These are phyloP conservation scores for Galerucella nymphaeae DNA, from an alignment of 2,888 invertebrate genomes.

Conservation along the genomic window DNA sequence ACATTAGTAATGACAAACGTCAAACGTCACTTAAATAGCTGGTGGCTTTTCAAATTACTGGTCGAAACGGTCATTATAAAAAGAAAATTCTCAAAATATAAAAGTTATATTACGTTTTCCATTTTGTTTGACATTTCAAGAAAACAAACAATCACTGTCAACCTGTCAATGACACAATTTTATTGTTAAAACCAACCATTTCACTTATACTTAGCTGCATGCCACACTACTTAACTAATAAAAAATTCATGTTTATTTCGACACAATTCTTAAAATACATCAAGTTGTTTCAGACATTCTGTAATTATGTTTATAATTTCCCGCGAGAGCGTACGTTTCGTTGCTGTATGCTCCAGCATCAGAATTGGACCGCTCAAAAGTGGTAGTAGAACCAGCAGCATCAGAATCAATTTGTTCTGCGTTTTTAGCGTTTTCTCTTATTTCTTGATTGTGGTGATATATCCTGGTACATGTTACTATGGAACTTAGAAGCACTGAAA, in stretches of 20 bases:
- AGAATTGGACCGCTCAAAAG: constrained; percentile 36
- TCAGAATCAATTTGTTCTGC: constrained; percentile 41
- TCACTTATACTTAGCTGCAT: no score
- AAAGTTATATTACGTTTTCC: no score
- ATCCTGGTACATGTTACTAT: constrained; percentile 77
- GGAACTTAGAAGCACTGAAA: constrained; percentile 77
- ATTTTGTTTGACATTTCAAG: no score
- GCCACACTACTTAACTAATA: no score
- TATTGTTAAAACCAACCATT: no score
- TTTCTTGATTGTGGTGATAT: constrained; percentile 67
- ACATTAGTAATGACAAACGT: no score
- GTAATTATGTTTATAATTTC: constrained; percentile 62
- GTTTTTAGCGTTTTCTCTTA: constrained; percentile 54
- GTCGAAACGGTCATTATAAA: no score
- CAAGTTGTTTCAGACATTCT: constrained; percentile 61
- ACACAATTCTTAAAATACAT: constrained; percentile 41
- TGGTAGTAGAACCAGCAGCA: constrained; percentile 37
- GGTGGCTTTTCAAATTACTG: no score
- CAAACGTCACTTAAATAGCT: no score
- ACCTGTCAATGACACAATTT: no score
- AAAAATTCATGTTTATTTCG: background rate
- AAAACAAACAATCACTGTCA: no score
- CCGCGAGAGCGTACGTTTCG: constrained; percentile 61
- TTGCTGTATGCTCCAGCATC: constrained; percentile 59
- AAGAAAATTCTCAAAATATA: no score